A percentile compares a stretch with the other conserved stretches of the same genome.
These are phyloP conservation scores for Stenotaenia linearis DNA, from an alignment of 2,888 invertebrate genomes.

Conservation along the genomic window DNA sequence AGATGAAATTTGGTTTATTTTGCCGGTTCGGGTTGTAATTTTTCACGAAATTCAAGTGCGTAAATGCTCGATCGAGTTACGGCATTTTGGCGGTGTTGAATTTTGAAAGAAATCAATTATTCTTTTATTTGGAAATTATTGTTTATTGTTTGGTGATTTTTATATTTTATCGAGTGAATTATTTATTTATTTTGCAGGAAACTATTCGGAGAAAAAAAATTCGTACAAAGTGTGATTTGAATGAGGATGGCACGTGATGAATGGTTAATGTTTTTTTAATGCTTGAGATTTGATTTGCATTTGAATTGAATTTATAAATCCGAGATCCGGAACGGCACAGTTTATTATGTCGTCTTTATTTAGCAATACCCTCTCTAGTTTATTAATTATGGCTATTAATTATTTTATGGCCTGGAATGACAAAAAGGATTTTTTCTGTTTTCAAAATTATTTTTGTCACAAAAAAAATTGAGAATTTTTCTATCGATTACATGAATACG, in stretches of 20 bases:
- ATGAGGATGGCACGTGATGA: background rate
- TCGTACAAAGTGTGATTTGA: background rate
- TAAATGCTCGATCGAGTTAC: background rate
- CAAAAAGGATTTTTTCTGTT: background rate
- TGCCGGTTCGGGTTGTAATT: background rate
- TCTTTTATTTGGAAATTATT: background rate
- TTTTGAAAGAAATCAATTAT: background rate
- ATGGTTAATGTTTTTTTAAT: background rate
- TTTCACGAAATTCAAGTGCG: background rate
- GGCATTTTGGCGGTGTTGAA: background rate
- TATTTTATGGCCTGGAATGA: background rate
- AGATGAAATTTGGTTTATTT: background rate
- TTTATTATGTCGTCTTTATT: background rate
- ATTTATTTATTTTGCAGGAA: background rate
- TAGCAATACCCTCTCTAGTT: background rate
- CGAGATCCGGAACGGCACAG: background rate
- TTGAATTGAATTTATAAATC: background rate
- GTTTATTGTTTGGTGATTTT: background rate
- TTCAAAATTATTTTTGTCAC: too few species aligned
- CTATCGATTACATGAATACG: too few species aligned
- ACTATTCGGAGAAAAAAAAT: background rate
- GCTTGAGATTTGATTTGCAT: background rate
- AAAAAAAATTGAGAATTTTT: too few species aligned
- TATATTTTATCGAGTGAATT: background rate
- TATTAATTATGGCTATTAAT: background rate